Evolutionary conservation across 2,113 vertebrate genomes (phyloP).

Genomic region (Dasyornis broadbenti): DNA sequence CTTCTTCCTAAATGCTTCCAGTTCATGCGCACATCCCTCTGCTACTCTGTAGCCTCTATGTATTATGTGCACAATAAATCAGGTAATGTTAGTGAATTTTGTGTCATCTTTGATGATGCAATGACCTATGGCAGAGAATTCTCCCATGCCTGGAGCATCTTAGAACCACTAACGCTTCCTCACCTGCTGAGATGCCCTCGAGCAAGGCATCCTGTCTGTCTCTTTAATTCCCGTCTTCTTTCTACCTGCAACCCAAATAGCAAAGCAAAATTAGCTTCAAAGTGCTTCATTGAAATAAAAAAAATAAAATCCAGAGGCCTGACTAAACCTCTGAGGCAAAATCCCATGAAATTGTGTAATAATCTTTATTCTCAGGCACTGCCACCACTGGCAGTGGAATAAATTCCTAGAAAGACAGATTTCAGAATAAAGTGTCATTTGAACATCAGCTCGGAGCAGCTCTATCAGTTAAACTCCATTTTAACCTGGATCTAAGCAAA

Average conservation of each 20-base stretch:
- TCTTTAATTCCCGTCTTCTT: neutral
- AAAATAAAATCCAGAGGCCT: neutral
- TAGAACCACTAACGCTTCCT: neutral
- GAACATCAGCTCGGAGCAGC: neutral
- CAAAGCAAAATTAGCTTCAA: neutral
- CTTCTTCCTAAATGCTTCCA: neutral
- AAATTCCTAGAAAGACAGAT: neutral
- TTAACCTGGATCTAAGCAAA: neutral
- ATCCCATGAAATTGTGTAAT: neutral
- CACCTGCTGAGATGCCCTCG: slow-evolving; percentile 16
- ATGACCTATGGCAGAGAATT: neutral
- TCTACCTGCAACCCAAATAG: slow-evolving; percentile 19
- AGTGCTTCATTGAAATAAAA: neutral
- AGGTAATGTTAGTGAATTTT: neutral
- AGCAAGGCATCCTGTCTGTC: neutral
- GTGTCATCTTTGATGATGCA: neutral
- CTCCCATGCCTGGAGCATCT: neutral
- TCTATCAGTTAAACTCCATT: neutral
- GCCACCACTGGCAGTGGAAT: neutral
- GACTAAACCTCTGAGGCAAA: neutral
- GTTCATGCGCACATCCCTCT: neutral
- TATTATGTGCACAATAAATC: neutral
- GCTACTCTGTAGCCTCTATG: neutral
- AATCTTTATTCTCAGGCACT: neutral
- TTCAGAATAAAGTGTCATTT: neutral